A percentile compares a stretch with the other conserved stretches of the same genome.
Evolutionary conservation across 1,140 invertebrate genomes (phyloP).

Genomic region (Centruroides sculpturatus): DNA sequence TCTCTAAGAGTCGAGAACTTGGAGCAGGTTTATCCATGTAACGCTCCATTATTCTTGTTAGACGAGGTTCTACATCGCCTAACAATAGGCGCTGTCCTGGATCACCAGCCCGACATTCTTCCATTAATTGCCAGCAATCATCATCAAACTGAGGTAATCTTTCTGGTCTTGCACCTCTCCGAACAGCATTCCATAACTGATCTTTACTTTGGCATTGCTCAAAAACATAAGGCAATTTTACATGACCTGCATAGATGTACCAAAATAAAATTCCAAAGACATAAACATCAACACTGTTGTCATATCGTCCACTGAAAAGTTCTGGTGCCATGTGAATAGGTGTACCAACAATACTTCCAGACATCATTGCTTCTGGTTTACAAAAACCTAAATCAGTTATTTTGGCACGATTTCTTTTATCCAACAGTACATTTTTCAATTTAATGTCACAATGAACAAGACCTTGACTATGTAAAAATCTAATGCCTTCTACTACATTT

Average conservation of each 20-base stretch:
- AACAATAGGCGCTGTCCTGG: too few species aligned
- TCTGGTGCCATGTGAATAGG: slow-evolving; percentile 89
- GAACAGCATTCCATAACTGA: slow-evolving; percentile 69
- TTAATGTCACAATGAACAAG: slow-evolving; percentile 81
- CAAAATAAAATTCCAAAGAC: slow-evolving; percentile 84
- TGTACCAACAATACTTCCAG: slow-evolving; percentile 66
- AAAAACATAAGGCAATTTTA: slow-evolving; percentile 61
- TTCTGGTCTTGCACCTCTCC: too few species aligned
- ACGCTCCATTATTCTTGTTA: too few species aligned
- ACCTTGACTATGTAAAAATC: slow-evolving; percentile 70
- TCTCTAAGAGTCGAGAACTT: too few species aligned
- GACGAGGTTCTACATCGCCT: too few species aligned
- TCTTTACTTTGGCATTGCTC: slow-evolving; percentile 79
- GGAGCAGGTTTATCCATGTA: too few species aligned
- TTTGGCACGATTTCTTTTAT: slow-evolving; percentile 56
- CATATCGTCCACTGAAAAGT: slow-evolving; percentile 62
- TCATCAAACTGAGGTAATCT: too few species aligned
- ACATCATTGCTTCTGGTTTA: slow-evolving; percentile 82
- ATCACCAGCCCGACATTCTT: too few species aligned
- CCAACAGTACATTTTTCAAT: slow-evolving; percentile 73
- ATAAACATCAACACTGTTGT: slow-evolving; percentile 75
- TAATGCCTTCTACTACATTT: slow-evolving; percentile 69
- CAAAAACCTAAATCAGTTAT: slow-evolving; percentile 83
- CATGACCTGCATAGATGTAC: slow-evolving; percentile 74
- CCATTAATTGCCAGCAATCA: too few species aligned